Evolutionary conservation across 2,888 invertebrate species (phyloP).

Genomic region (Ornithoptera alexandrae): DNA sequence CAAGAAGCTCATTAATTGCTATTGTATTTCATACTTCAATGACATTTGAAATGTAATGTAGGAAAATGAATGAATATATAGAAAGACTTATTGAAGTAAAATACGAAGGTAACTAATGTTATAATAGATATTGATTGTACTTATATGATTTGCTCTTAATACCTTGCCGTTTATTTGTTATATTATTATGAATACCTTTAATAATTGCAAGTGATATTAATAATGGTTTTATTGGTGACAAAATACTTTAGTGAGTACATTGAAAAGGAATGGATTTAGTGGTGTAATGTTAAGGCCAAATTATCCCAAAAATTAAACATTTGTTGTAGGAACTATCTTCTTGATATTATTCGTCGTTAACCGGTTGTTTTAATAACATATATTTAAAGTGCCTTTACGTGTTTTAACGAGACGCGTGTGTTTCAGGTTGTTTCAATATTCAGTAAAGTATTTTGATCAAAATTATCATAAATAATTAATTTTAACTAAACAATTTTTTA

Average conservation of each 20-base stretch:
- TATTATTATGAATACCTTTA: conserved; percentile 1
- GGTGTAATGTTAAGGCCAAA: conserved; percentile 6
- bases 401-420: conserved; percentile 49
- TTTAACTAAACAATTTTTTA: conserved; percentile 36
- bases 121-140: conserved; percentile 71
- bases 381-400: conserved; percentile 72
- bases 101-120: conserved; percentile 77
- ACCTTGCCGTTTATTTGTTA: conserved; percentile 40
- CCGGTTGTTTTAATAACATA: conserved; percentile 37
- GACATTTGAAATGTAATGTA: conserved; percentile 77
- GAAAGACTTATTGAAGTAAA: conserved; percentile 80
- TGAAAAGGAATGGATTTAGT: conserved; percentile 5
- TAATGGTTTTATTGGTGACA: conserved; percentile 13
- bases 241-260: conserved; percentile 22
- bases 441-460: conserved; percentile 38
- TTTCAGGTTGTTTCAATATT: conserved; percentile 23
- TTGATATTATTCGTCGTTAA: conserved; percentile 5
- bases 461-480: conserved; percentile 23
- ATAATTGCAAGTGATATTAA: conserved; percentile 33
- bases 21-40: conserved; percentile 79
- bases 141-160: conserved; percentile 60
- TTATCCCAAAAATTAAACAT: neutral
- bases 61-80: conserved; percentile 79
- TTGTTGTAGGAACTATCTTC: neutral
- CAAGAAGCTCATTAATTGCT: conserved; percentile 75